Evolutionary conservation across 2,888 invertebrate species (phyloP).

Genomic region (Lordiphosa fenestrarum): DNA sequence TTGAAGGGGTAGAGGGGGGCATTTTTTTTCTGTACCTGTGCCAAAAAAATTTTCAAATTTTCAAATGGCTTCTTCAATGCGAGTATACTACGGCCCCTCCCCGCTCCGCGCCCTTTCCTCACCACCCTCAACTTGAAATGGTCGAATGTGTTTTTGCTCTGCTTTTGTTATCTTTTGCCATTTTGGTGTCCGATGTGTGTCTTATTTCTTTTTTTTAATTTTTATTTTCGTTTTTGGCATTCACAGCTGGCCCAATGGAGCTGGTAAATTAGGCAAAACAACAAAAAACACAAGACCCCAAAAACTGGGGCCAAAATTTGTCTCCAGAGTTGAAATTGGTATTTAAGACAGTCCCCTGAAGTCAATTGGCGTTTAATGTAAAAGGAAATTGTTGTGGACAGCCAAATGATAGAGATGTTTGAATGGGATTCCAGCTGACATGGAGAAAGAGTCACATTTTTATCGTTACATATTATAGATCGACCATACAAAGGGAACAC

Average conservation of each 20-base stretch:
- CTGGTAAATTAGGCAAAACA: slow-evolving; percentile 55
- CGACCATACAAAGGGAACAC: too few species aligned
- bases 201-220: slow-evolving; percentile 19
- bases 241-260: slow-evolving; percentile 36
- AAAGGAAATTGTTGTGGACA: too few species aligned
- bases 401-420: too few species aligned
- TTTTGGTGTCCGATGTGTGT: slow-evolving; percentile 14
- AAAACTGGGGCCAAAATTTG: slow-evolving; percentile 3
- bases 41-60: slow-evolving; percentile 77
- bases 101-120: neutral
- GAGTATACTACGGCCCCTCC: too few species aligned
- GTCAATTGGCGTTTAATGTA: too few species aligned
- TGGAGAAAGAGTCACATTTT: too few species aligned
- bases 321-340: neutral
- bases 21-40: slow-evolving; percentile 71
- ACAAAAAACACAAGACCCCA: slow-evolving; percentile 25
- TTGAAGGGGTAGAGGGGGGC: neutral
- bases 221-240: slow-evolving; percentile 39
- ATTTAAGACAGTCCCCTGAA: too few species aligned
- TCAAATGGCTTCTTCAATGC: slow-evolving; percentile 75
- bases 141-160: slow-evolving; percentile 40
- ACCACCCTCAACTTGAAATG: slow-evolving; percentile 8
- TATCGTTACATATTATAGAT: too few species aligned
- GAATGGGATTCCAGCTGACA: too few species aligned
- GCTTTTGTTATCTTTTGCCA: slow-evolving; percentile 30